These are phyloP conservation scores for Bembecia ichneumoniformis DNA, from an alignment of 2,888 invertebrate species.

Conservation along the genomic window DNA sequence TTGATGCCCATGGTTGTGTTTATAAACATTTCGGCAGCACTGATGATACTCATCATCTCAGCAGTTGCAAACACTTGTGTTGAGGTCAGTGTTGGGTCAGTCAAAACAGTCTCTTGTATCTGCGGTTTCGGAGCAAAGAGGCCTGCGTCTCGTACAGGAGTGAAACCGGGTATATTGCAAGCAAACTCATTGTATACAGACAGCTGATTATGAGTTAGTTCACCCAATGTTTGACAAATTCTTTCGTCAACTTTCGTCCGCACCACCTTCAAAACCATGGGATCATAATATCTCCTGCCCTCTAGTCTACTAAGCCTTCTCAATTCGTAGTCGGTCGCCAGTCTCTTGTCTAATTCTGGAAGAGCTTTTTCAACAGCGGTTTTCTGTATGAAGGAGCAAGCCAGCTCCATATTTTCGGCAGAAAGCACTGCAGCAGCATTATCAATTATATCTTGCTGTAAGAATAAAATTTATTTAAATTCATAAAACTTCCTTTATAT, in stretches of 20 bases:
- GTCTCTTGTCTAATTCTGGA: conserved; percentile 94
- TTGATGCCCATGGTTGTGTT: conserved; percentile 70
- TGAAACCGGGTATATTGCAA: conserved; percentile 95
- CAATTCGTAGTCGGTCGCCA: conserved; percentile 89
- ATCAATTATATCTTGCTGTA: conserved; percentile 85
- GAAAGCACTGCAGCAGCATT: conserved; percentile 90
- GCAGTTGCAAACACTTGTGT: conserved; percentile 75
- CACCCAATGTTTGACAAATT: conserved; percentile 90
- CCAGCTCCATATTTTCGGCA: conserved; percentile 96
- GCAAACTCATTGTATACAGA: conserved; percentile 98
- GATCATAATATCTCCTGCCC: conserved; percentile 91
- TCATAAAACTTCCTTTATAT: no score
- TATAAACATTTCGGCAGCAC: conserved; percentile 85
- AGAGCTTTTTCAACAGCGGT: conserved; percentile 97
- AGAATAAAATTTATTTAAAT: conserved; percentile 4
- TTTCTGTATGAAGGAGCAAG: conserved; percentile 98
- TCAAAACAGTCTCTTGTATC: background rate
- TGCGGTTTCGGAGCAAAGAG: conserved; percentile 82
- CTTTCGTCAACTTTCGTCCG: conserved; percentile 95
- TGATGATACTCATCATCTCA: conserved; percentile 83
- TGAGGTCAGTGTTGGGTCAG: conserved; percentile 13
- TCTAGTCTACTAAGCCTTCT: conserved; percentile 92
- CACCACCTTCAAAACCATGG: conserved; percentile 89
- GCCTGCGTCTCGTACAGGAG: conserved; percentile 85
- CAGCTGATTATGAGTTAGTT: conserved; percentile 86